Evolutionary conservation across 2,113 vertebrate species (phyloP).

Genomic region (Plecturocebus donacophilus): DNA sequence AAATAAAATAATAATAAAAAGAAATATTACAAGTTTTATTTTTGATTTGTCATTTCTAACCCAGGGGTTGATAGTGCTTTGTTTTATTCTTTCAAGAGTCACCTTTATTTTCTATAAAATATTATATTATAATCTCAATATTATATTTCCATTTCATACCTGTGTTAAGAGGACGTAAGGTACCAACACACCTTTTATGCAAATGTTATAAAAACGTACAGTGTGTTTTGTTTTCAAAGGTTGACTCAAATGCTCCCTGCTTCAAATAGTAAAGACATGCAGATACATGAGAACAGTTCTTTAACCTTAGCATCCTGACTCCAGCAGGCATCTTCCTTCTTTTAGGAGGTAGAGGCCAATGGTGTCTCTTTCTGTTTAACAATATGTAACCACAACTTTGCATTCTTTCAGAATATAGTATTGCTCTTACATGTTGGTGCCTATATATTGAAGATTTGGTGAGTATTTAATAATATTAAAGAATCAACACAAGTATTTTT

Average conservation of each 20-base stretch:
- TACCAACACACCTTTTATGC: background rate
- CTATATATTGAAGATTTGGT: background rate
- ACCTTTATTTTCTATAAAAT: background rate
- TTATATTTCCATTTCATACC: conserved; percentile 17
- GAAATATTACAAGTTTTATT: background rate
- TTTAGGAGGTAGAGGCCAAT: background rate
- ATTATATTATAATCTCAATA: conserved; percentile 15
- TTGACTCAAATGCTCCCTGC: background rate
- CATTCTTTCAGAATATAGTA: conserved; percentile 71
- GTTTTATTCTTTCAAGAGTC: background rate
- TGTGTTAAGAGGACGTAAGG: background rate
- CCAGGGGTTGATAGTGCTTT: background rate
- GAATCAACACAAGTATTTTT: background rate
- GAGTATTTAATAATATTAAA: background rate
- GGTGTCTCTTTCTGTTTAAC: background rate
- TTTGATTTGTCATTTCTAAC: conserved; percentile 30
- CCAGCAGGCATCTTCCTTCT: background rate
- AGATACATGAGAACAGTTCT: background rate
- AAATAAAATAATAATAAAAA: too few relatives aligned
- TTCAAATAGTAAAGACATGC: background rate
- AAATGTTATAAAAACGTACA: conserved; percentile 32
- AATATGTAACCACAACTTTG: conserved; percentile 71
- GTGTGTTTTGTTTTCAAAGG: conserved; percentile 32
- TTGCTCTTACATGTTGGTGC: conserved; percentile 74
- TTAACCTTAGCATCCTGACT: background rate